These are phyloP conservation scores for Hirtodrosophila histrioides DNA, from an alignment of 2,888 invertebrate species.

Conservation along the genomic window DNA sequence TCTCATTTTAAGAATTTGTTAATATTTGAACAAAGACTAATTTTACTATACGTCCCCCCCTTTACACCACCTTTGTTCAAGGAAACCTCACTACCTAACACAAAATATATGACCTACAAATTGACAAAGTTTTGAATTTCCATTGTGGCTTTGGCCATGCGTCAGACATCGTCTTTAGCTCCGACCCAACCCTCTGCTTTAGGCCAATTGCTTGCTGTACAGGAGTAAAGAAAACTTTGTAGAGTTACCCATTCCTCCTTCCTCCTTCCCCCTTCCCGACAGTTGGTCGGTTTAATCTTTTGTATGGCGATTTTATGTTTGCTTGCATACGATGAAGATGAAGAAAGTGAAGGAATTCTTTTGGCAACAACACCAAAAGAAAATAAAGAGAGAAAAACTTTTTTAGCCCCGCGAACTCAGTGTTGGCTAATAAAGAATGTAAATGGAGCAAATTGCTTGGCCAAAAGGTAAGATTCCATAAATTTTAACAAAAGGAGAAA, in stretches of 20 bases:
- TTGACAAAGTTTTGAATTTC: slow-evolving; percentile 57
- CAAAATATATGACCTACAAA: slow-evolving; percentile 47
- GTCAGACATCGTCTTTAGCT: slow-evolving; percentile 6
- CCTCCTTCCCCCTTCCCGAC: background rate
- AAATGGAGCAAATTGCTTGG: slow-evolving; percentile 78
- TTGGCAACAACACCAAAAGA: slow-evolving; percentile 46
- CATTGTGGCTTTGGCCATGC: slow-evolving; percentile 24
- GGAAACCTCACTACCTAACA: background rate
- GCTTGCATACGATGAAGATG: slow-evolving; percentile 52
- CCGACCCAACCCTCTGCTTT: background rate
- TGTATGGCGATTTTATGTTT: slow-evolving; percentile 52
- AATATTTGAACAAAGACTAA: too few species aligned
- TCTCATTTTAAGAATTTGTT: too few species aligned
- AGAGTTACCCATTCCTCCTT: background rate
- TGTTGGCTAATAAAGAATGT: slow-evolving; percentile 77
- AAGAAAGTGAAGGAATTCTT: slow-evolving; percentile 60
- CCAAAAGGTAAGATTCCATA: slow-evolving; percentile 79
- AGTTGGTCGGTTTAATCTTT: slow-evolving; percentile 44
- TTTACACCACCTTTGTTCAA: too few species aligned
- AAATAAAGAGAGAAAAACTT: slow-evolving; percentile 37
- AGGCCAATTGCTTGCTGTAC: background rate
- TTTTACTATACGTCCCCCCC: too few species aligned
- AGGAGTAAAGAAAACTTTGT: slow-evolving; percentile 44
- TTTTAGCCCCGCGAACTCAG: slow-evolving; percentile 49
- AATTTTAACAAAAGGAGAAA: slow-evolving; percentile 47